Evolutionary conservation across 2,113 vertebrate genomes (phyloP).

Genomic region (Nanorana parkeri): DNA sequence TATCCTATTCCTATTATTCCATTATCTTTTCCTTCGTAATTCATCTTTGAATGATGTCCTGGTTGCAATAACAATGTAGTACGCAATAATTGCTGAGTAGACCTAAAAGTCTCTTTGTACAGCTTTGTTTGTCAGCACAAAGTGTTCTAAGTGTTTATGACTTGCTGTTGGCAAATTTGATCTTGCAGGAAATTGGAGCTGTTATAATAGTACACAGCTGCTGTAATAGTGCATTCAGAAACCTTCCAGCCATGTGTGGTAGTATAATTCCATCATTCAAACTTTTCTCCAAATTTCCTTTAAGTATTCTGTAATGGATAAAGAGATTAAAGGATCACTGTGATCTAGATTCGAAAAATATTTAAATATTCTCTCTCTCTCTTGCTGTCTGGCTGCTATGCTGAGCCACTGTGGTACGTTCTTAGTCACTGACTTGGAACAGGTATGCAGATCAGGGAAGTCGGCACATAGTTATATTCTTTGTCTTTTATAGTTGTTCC

Average conservation of each 20-base stretch:
- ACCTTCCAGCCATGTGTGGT: not conserved
- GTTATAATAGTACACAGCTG: slow-evolving; percentile 27
- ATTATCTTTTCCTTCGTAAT: no score
- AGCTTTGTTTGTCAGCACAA: not conserved
- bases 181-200: slow-evolving; percentile 39
- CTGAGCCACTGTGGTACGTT: no score
- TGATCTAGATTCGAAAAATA: no score
- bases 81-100: not conserved
- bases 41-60: not conserved
- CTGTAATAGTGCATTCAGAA: not conserved
- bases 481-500: no score
- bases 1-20: no score
- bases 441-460: no score
- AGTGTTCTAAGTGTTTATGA: slow-evolving; percentile 18
- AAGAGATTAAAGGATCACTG: no score
- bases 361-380: no score
- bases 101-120: not conserved
- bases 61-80: not conserved
- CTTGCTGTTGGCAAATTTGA: slow-evolving; percentile 27
- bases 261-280: not conserved
- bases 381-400: no score
- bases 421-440: no score
- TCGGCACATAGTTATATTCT: no score
- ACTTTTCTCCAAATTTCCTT: not conserved
- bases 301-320: no score